phyloP scores from a whole-genome alignment of 2,797 vertebrate genomes.

The Glyptemys insculpta region DNA sequence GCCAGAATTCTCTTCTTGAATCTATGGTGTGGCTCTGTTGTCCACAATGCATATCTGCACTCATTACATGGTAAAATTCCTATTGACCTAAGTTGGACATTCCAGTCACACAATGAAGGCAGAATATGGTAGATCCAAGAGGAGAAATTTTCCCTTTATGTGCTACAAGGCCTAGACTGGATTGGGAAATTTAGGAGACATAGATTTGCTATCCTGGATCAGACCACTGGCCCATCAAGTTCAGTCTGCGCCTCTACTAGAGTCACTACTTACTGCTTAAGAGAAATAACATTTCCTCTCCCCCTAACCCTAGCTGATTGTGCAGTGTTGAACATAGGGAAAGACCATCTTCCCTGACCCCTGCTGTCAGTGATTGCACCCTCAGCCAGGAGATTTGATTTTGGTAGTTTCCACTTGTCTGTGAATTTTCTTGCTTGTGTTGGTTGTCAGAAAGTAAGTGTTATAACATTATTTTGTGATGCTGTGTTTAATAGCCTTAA shows the following conservation, averaged over 20 bases:
- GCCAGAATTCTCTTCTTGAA: neutral
- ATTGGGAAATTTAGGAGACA: rapidly evolving
- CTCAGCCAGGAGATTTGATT: neutral
- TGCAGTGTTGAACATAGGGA: neutral
- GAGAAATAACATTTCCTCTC: neutral
- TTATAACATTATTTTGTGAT: neutral
- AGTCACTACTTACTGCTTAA: neutral
- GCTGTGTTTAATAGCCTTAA: neutral
- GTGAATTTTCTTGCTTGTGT: neutral
- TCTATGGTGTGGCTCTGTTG: neutral
- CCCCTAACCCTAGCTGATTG: neutral
- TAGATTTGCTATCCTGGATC: neutral
- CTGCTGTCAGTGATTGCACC: no score
- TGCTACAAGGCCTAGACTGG: neutral
- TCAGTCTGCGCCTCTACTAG: neutral
- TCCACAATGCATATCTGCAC: neutral
- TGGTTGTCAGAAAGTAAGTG: neutral
- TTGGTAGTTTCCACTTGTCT: neutral
- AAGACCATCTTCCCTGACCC: neutral
- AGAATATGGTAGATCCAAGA: neutral
- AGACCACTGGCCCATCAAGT: neutral
- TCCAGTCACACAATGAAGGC: neutral
- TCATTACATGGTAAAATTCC: slow-evolving; percentile 10
- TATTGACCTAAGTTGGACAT: neutral
- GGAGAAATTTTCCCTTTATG: neutral